These are phyloP conservation scores for Chrysodeixis includens DNA, from an alignment of 2,888 invertebrate species.

Conservation along the genomic window DNA sequence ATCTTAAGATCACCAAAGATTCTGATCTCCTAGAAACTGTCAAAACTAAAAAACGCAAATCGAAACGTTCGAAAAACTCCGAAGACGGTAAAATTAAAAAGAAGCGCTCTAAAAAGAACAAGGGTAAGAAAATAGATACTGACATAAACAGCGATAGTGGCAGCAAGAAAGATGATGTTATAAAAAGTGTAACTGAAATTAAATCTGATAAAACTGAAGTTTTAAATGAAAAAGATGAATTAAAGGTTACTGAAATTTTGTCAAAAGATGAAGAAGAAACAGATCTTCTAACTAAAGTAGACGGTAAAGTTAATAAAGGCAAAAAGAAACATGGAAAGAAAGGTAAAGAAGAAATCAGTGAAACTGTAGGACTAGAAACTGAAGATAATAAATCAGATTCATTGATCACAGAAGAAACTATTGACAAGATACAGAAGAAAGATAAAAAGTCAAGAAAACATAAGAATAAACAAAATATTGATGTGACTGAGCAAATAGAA, in stretches of 20 bases:
- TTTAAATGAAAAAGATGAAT: neutral
- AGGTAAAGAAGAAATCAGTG: neutral
- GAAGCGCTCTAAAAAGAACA: neutral
- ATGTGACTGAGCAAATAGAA: neutral
- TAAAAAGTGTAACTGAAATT: neutral
- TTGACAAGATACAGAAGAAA: neutral
- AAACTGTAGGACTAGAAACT: too few species aligned
- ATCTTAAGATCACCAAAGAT: neutral
- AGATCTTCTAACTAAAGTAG: neutral
- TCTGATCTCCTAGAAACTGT: neutral
- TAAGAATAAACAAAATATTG: neutral
- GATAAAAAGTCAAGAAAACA: neutral
- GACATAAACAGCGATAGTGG: neutral
- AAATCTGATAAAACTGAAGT: neutral
- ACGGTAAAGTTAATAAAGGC: neutral
- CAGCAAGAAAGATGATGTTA: neutral
- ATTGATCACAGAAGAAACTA: too few species aligned
- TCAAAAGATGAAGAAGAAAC: neutral
- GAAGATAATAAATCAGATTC: too few species aligned
- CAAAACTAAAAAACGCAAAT: neutral
- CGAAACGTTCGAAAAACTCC: neutral
- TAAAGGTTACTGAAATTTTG: neutral
- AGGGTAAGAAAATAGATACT: neutral
- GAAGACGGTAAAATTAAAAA: neutral
- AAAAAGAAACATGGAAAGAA: neutral